Percentiles rank a stretch among this genome's conserved stretches.
These are phyloP conservation scores for Tupiocoris notatus DNA, from an alignment of 2,888 invertebrate species.

Conservation along the genomic window DNA sequence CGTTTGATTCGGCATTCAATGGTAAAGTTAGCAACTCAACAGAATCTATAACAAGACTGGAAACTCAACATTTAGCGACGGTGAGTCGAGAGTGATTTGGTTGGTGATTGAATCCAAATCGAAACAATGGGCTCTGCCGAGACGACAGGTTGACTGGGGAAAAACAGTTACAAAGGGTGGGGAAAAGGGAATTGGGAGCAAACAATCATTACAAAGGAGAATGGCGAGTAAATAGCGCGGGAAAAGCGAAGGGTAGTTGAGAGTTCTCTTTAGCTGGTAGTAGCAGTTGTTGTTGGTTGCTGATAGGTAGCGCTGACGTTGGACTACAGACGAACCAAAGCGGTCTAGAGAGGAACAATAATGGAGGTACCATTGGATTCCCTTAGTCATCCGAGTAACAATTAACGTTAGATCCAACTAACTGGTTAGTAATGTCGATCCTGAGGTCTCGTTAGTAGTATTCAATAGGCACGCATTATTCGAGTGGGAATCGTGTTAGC, in stretches of 20 bases:
- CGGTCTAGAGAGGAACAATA: slow-evolving; percentile 17
- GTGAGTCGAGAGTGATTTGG: neutral
- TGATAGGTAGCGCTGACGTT: neutral
- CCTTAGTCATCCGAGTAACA: slow-evolving; percentile 43
- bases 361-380: slow-evolving; percentile 30
- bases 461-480: slow-evolving; percentile 41
- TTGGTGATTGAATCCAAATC: neutral
- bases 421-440: slow-evolving; percentile 43
- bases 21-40: neutral
- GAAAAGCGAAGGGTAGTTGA: slow-evolving; percentile 5
- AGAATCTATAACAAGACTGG: neutral
- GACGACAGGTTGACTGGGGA: neutral
- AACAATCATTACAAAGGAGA: slow-evolving; percentile 11
- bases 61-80: neutral
- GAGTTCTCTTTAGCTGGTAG: slow-evolving; percentile 6
- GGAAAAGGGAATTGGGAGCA: slow-evolving; percentile 1
- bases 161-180: slow-evolving; percentile 16
- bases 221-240: neutral
- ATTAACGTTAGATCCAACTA: slow-evolving; percentile 36
- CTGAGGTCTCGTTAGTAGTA: slow-evolving; percentile 43
- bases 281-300: slow-evolving; percentile 6
- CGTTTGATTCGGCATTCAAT: neutral
- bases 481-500: neutral
- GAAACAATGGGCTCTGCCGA: neutral
- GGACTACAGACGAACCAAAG: neutral